Evolutionary conservation across 2,113 vertebrate genomes (phyloP).

Genomic region (Xiphophorus hellerii): DNA sequence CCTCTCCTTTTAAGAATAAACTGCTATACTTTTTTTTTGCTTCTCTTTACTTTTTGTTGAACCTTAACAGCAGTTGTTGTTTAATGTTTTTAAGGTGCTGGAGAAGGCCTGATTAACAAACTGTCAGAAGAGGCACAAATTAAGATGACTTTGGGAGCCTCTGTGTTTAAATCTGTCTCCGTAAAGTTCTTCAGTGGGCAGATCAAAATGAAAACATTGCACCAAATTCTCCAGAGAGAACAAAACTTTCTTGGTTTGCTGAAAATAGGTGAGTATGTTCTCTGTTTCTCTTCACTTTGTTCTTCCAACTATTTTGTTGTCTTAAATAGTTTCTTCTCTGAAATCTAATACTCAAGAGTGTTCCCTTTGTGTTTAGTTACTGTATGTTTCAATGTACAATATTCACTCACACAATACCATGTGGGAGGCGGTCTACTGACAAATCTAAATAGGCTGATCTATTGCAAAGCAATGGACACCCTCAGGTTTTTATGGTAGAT

Average conservation of each 20-base stretch:
- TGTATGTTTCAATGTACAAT: too few relatives aligned
- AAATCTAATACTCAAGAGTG: too few relatives aligned
- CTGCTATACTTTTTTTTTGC: neutral
- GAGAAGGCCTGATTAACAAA: neutral
- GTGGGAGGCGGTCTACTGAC: too few relatives aligned
- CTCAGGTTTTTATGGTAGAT: too few relatives aligned
- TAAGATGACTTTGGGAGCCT: conserved; percentile 10
- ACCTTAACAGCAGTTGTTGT: neutral
- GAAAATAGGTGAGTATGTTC: conserved; percentile 16
- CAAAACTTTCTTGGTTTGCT: conserved; percentile 9
- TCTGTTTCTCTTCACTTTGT: neutral
- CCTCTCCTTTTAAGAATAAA: too few relatives aligned
- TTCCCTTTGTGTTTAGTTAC: too few relatives aligned
- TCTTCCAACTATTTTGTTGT: neutral
- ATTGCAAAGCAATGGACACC: too few relatives aligned
- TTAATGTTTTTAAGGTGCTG: conserved; percentile 5
- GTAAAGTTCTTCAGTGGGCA: conserved; percentile 28
- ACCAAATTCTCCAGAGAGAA: conserved; percentile 19
- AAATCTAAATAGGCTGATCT: too few relatives aligned
- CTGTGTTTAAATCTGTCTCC: conserved; percentile 33
- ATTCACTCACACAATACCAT: too few relatives aligned
- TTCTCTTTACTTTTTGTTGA: neutral
- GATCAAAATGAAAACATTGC: conserved; percentile 40
- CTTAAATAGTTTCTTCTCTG: rapidly evolving
- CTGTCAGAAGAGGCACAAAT: conserved; percentile 32